A percentile compares a stretch with the other conserved stretches of the same genome.
Conservation (phyloP, 2,888 invertebrate species). For the Polyommatus icarus region DNA sequence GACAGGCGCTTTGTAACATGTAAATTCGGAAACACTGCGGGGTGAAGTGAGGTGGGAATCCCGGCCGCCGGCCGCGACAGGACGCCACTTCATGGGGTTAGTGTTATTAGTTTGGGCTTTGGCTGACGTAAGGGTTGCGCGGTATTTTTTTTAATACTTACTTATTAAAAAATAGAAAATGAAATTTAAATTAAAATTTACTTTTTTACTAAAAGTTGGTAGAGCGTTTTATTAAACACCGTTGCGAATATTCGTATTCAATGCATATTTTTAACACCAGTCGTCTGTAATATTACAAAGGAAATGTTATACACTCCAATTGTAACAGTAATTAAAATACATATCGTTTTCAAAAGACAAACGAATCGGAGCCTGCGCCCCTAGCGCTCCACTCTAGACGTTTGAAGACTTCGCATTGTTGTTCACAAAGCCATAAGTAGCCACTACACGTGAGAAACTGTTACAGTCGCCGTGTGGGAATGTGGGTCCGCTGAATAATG, state of each 20-base stretch:
- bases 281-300: neutral
- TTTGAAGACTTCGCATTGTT: slow-evolving; percentile 63
- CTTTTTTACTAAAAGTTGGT: neutral
- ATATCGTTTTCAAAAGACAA: slow-evolving; percentile 60
- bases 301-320: neutral
- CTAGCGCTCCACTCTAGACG: slow-evolving; percentile 55
- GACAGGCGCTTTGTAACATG: slow-evolving; percentile 76
- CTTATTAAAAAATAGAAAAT: slow-evolving; percentile 26
- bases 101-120: slow-evolving; percentile 46
- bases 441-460: slow-evolving; percentile 69
- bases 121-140: slow-evolving; percentile 9
- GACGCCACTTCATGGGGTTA: slow-evolving; percentile 61
- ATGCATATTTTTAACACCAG: neutral
- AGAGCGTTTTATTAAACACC: neutral
- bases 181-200: neutral
- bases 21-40: slow-evolving; percentile 61
- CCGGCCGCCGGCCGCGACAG: slow-evolving; percentile 63
- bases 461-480: slow-evolving; percentile 67
- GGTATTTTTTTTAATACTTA: slow-evolving; percentile 20
- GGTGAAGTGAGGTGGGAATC: slow-evolving; percentile 71
- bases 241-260: neutral
- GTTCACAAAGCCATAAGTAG: slow-evolving; percentile 60
- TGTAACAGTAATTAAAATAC: slow-evolving; percentile 37
- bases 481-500: slow-evolving; percentile 53
- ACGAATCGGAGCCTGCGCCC: slow-evolving; percentile 54